These are phyloP conservation scores for Drosophila navojoa DNA, from an alignment of 1,140 invertebrate species.

Conservation along the genomic window DNA sequence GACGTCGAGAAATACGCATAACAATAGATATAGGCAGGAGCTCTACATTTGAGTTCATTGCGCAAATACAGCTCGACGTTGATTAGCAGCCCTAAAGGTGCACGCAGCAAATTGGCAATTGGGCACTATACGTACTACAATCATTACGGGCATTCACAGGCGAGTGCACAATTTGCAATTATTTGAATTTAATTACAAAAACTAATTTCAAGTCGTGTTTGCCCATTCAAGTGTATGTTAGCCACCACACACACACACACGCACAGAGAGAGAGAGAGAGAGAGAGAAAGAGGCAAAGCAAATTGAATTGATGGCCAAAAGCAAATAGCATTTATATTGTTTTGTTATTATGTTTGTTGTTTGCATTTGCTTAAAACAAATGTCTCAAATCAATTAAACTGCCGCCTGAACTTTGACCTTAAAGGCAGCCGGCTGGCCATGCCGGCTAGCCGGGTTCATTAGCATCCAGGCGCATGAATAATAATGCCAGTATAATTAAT, in stretches of 20 bases:
- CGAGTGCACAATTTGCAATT: neutral
- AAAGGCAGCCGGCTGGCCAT: neutral
- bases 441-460: conserved; percentile 13
- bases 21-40: too few relatives aligned
- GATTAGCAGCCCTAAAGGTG: too few relatives aligned
- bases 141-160: neutral
- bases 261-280: neutral
- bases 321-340: conserved; percentile 3
- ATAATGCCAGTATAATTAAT: conserved; percentile 46
- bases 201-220: neutral
- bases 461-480: conserved; percentile 35
- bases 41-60: too few relatives aligned
- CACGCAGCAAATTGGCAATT: neutral
- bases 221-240: neutral
- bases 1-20: too few relatives aligned
- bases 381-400: conserved; percentile 45
- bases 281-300: neutral
- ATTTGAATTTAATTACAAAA: conserved; percentile 5
- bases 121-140: neutral
- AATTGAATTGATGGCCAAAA: neutral
- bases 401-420: conserved; percentile 27
- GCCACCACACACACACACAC: neutral
- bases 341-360: neutral
- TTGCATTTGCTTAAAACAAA: conserved; percentile 31
- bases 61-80: too few relatives aligned